Conservation (phyloP, 1,140 invertebrate species). For the Zaprionus ghesquierei region DNA sequence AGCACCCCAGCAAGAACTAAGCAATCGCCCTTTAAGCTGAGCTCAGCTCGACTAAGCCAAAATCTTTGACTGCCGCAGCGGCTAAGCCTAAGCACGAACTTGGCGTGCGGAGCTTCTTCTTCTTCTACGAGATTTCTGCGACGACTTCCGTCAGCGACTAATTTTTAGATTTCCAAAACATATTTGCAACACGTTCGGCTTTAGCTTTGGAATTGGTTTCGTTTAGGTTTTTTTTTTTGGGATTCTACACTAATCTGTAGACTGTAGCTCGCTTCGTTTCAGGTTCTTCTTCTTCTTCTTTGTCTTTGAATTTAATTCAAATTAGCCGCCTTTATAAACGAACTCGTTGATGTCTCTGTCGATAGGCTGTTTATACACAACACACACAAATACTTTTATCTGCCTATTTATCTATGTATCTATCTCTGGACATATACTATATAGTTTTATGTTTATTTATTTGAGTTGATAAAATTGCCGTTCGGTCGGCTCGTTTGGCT, state of each 20-base stretch:
- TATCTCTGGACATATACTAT: background rate
- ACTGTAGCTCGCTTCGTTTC: background rate
- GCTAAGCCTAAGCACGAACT: constrained; percentile 28
- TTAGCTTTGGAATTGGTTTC: background rate
- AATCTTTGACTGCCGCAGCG: background rate
- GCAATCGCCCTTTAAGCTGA: constrained; percentile 25
- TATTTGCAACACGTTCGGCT: constrained; percentile 42
- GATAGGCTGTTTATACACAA: constrained; percentile 4
- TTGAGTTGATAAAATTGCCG: constrained; percentile 13
- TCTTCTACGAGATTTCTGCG: too few species aligned
- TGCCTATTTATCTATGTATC: background rate
- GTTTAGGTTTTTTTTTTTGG: background rate
- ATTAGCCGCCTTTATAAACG: constrained; percentile 43
- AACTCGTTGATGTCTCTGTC: constrained; percentile 38
- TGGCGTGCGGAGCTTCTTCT: background rate
- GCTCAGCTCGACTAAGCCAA: constrained; percentile 4
- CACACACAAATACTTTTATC: background rate
- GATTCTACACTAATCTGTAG: background rate
- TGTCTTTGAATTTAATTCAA: constrained; percentile 24
- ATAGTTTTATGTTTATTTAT: constrained; percentile 14
- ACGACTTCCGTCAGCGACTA: constrained; percentile 27
- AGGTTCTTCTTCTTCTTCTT: background rate
- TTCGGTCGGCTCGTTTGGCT: constrained; percentile 8
- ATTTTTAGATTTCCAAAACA: constrained; percentile 41
- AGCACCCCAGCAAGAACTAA: background rate